A percentile compares a stretch with the other conserved stretches of the same genome.
These are phyloP conservation scores for Nezara viridula DNA, from an alignment of 2,888 invertebrate genomes.

Conservation along the genomic window DNA sequence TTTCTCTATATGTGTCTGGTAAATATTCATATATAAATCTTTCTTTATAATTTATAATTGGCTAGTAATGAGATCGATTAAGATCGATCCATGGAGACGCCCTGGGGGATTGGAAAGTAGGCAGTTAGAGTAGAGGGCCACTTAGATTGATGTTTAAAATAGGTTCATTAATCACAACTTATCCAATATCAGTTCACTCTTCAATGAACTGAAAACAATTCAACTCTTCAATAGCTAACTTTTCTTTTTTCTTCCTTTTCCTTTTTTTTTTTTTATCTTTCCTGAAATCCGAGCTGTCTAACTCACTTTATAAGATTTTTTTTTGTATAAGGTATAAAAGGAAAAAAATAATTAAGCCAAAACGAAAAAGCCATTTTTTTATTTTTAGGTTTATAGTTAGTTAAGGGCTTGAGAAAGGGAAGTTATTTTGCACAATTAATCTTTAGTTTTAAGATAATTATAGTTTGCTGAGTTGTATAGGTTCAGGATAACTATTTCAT, in stretches of 20 bases:
- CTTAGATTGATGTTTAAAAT: constrained; percentile 35
- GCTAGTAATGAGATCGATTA: too few relatives aligned
- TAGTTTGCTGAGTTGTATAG: too few relatives aligned
- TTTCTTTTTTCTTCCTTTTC: background rate
- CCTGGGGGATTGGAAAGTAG: too few relatives aligned
- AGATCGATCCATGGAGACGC: too few relatives aligned
- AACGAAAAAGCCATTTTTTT: background rate
- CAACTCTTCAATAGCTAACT: background rate
- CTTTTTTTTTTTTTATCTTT: background rate
- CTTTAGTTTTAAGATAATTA: too few relatives aligned
- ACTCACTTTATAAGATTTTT: background rate
- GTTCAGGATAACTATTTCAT: too few relatives aligned
- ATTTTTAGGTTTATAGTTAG: too few relatives aligned
- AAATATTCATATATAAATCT: too few relatives aligned
- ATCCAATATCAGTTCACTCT: constrained; percentile 43
- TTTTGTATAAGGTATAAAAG: background rate
- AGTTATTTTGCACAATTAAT: too few relatives aligned
- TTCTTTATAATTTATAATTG: too few relatives aligned
- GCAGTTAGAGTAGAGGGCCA: background rate
- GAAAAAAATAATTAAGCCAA: background rate
- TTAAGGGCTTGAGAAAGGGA: too few relatives aligned
- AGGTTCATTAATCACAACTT: constrained; percentile 12
- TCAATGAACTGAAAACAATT: background rate
- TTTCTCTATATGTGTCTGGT: too few relatives aligned
- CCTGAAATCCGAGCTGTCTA: background rate